Evolutionary conservation across 1,140 invertebrate species (phyloP).

Genomic region (Lucilia sericata): DNA sequence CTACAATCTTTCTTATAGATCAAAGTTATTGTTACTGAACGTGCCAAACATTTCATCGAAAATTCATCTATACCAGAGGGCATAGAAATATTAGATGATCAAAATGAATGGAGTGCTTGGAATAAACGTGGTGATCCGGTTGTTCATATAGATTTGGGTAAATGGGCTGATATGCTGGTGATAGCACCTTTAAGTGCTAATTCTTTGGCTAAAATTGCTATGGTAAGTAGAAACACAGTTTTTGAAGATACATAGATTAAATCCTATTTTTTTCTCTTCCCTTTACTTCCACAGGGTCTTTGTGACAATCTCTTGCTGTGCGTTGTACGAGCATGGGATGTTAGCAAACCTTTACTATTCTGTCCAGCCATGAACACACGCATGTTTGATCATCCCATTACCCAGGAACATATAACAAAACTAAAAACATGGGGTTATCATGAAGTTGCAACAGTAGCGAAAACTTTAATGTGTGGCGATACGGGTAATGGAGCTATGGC

Average conservation of each 20-base stretch:
- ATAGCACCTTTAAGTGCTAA: constrained; percentile 98
- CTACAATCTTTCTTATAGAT: constrained; percentile 71
- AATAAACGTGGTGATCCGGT: constrained; percentile 92
- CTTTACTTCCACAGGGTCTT: constrained; percentile 74
- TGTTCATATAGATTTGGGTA: constrained; percentile 94
- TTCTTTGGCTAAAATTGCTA: constrained; percentile 93
- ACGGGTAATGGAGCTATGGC: constrained; percentile 95
- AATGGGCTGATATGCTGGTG: constrained; percentile 95
- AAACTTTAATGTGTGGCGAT: constrained; percentile 95
- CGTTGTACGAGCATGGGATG: constrained; percentile 93
- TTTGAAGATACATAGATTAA: too few relatives aligned
- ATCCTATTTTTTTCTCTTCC: too few relatives aligned
- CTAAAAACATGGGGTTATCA: constrained; percentile 87
- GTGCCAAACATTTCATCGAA: constrained; percentile 89
- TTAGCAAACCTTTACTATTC: constrained; percentile 88
- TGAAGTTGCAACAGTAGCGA: constrained; percentile 88
- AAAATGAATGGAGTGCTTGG: constrained; percentile 95
- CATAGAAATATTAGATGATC: constrained; percentile 80
- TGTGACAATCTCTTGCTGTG: constrained; percentile 98
- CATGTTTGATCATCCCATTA: constrained; percentile 97
- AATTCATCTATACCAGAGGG: constrained; percentile 72
- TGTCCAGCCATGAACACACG: constrained; percentile 99
- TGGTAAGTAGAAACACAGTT: constrained; percentile 71
- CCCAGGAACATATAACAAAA: constrained; percentile 79
- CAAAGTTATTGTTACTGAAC: constrained; percentile 85